These are phyloP conservation scores for Eulemur mongoz DNA, from an alignment of 2,797 vertebrate species.

Conservation along the genomic window DNA sequence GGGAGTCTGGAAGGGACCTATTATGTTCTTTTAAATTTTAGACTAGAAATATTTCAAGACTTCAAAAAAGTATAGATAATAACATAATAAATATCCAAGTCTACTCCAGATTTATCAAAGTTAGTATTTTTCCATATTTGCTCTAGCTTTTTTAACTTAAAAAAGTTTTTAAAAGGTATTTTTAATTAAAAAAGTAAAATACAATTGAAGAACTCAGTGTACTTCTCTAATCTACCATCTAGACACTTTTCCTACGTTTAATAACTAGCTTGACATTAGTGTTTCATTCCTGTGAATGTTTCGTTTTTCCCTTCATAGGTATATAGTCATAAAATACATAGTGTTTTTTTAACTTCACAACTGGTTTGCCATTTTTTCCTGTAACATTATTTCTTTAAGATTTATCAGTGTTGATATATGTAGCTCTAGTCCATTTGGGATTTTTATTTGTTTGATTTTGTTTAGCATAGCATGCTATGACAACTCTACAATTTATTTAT, in stretches of 20 bases:
- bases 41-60: conserved; percentile 13
- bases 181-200: neutral
- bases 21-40: neutral
- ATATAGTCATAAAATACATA: neutral
- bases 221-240: neutral
- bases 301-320: neutral
- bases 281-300: neutral
- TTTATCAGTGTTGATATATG: neutral
- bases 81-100: neutral
- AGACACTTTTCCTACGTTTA: neutral
- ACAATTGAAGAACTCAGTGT: neutral
- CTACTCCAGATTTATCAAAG: neutral
- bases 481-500: neutral
- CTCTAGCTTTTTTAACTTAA: neutral
- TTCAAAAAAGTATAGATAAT: neutral
- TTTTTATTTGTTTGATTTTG: neutral
- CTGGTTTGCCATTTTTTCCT: neutral
- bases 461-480: neutral
- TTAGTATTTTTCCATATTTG: neutral
- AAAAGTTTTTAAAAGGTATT: neutral
- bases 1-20: neutral
- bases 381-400: neutral
- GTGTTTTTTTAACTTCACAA: neutral
- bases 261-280: neutral
- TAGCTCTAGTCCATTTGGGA: neutral